Percentiles rank a stretch among this genome's conserved stretches.
phyloP scores from a whole-genome alignment of 2,888 invertebrate species.

The Lacanobia oleracea region DNA sequence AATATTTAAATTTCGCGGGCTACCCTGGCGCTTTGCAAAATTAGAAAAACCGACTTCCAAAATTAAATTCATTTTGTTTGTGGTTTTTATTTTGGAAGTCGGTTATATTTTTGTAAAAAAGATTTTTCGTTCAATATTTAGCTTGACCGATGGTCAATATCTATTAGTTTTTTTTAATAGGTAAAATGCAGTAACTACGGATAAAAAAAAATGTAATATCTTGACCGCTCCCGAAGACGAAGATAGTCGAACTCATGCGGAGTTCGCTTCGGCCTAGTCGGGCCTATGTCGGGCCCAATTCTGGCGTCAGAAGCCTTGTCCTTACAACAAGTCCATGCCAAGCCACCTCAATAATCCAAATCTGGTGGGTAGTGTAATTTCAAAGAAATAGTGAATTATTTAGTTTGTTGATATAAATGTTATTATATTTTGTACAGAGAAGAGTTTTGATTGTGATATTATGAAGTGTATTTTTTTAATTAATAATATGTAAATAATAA shows the following conservation, averaged over 20 bases:
- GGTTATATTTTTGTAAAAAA: too few species aligned
- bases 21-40: too few species aligned
- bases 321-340: background rate
- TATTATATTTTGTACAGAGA: conserved; percentile 21
- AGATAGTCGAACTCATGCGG: background rate
- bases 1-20: too few species aligned
- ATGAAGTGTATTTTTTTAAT: conserved; percentile 22
- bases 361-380: conserved; percentile 3
- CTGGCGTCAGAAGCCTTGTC: background rate
- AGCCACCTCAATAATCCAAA: conserved; percentile 2
- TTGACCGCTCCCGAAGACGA: background rate
- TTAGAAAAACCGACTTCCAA: too few species aligned
- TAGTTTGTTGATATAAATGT: conserved; percentile 18
- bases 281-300: background rate
- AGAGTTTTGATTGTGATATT: conserved; percentile 46
- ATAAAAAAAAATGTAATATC: background rate
- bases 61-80: too few species aligned
- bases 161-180: too few species aligned
- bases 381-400: conserved; percentile 19
- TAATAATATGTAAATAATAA: conserved; percentile 27
- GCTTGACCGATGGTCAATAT: too few species aligned
- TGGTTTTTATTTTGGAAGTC: too few species aligned
- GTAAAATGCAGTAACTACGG: too few species aligned
- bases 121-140: too few species aligned
- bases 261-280: background rate